These are phyloP conservation scores for Sialis lutaria DNA, from an alignment of 2,888 invertebrate species.

Conservation along the genomic window DNA sequence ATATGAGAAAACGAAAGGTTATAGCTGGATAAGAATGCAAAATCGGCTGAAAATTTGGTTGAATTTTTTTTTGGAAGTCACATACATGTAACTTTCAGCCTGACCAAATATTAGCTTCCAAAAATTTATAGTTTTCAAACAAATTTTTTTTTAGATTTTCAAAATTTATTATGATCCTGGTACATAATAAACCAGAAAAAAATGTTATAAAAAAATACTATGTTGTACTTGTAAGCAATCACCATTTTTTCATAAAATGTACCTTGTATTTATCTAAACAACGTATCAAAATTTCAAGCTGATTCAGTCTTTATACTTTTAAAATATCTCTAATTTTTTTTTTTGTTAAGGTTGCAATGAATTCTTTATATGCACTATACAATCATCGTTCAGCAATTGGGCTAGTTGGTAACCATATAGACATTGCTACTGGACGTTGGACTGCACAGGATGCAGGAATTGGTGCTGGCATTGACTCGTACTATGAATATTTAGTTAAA, in stretches of 20 bases:
- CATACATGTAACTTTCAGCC: too few relatives aligned
- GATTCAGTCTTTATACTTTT: neutral
- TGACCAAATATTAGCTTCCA: too few relatives aligned
- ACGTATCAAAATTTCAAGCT: slow-evolving; percentile 2
- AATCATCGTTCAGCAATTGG: slow-evolving; percentile 73
- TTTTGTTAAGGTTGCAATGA: slow-evolving; percentile 55
- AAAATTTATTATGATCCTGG: too few relatives aligned
- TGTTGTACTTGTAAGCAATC: neutral
- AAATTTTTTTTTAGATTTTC: too few relatives aligned
- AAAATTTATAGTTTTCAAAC: too few relatives aligned
- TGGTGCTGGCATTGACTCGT: slow-evolving; percentile 91
- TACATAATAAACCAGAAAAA: too few relatives aligned
- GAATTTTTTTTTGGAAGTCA: too few relatives aligned
- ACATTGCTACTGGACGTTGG: slow-evolving; percentile 89
- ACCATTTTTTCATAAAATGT: neutral
- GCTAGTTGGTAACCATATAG: slow-evolving; percentile 92
- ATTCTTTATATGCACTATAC: slow-evolving; percentile 79
- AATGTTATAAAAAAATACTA: too few relatives aligned
- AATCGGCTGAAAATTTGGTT: too few relatives aligned
- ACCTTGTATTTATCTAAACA: too few relatives aligned
- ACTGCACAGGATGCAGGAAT: slow-evolving; percentile 97
- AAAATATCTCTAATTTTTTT: slow-evolving; percentile 1
- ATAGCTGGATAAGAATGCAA: too few relatives aligned
- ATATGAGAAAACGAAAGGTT: too few relatives aligned
- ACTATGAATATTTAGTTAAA: slow-evolving; percentile 96